phyloP scores from a whole-genome alignment of 2,113 vertebrate genomes.

The Oxyura jamaicensis region DNA sequence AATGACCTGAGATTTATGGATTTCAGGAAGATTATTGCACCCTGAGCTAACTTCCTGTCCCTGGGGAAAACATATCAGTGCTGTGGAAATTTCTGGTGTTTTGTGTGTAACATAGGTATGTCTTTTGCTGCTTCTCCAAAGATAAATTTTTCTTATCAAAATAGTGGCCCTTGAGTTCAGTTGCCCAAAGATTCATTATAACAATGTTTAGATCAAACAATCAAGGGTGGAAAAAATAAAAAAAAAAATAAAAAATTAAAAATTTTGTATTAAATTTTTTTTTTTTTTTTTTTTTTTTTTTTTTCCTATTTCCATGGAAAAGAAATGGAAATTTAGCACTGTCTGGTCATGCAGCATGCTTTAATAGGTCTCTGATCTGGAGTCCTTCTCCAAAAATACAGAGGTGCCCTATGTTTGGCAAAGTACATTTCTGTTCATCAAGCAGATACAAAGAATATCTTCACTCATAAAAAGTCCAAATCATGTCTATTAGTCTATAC shows the following conservation, averaged over 20 bases:
- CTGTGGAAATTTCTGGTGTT: background rate
- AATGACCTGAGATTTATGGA: background rate
- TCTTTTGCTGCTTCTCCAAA: background rate
- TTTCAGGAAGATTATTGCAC: constrained; percentile 1
- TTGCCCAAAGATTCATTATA: background rate
- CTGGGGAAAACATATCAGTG: background rate
- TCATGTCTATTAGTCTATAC: background rate
- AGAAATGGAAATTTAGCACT: background rate
- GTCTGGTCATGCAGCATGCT: background rate
- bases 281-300: background rate
- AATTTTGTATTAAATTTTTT: no score
- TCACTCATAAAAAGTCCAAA: background rate
- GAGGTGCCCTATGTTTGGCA: background rate
- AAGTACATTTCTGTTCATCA: background rate
- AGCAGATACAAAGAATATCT: background rate
- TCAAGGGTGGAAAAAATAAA: no score
- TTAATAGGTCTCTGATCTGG: background rate
- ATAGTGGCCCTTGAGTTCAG: background rate
- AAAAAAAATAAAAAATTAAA: no score
- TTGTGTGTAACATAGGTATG: background rate
- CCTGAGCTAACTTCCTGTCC: background rate
- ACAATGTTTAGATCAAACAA: background rate
- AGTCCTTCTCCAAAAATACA: background rate
- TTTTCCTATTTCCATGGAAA: background rate
- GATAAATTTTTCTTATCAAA: background rate